Evolutionary conservation across 2,888 invertebrate genomes (phyloP).

Genomic region (Catocala sponsa): DNA sequence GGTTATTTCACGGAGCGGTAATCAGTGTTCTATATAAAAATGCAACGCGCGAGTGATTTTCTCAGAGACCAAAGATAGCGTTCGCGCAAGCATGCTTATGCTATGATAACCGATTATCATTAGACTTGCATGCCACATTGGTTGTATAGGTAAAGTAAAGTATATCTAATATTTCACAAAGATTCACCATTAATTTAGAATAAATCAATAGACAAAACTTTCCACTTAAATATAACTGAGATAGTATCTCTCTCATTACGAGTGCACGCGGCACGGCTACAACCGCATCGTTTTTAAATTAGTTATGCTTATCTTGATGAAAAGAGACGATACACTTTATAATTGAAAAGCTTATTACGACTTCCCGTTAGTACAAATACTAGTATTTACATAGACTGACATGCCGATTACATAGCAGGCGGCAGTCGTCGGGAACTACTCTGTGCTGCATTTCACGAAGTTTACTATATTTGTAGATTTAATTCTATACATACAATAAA

Average conservation of each 20-base stretch:
- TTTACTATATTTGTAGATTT: too few species aligned
- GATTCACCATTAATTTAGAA: not conserved
- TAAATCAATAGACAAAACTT: constrained; percentile 10
- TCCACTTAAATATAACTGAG: not conserved
- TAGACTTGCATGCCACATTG: too few species aligned
- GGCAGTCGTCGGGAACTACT: too few species aligned
- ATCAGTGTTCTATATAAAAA: too few species aligned
- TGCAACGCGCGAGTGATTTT: too few species aligned
- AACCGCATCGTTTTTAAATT: constrained; percentile 11
- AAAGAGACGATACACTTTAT: constrained; percentile 10
- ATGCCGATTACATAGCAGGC: constrained; percentile 4
- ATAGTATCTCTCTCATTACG: constrained; percentile 3
- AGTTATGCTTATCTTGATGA: constrained; percentile 9
- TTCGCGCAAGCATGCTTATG: too few species aligned
- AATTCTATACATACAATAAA: too few species aligned
- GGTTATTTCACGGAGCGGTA: too few species aligned
- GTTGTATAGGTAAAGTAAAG: too few species aligned
- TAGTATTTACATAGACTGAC: constrained; percentile 11
- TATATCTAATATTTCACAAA: not conserved
- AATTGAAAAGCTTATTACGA: constrained; percentile 18
- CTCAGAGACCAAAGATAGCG: too few species aligned
- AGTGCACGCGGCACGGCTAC: not conserved
- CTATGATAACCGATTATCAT: too few species aligned
- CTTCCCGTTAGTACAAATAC: constrained; percentile 13
- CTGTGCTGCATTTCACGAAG: not conserved